Base-by-base conservation (phyloP, 2,113 vertebrate genomes). In the Zapus hudsonius region DNA sequence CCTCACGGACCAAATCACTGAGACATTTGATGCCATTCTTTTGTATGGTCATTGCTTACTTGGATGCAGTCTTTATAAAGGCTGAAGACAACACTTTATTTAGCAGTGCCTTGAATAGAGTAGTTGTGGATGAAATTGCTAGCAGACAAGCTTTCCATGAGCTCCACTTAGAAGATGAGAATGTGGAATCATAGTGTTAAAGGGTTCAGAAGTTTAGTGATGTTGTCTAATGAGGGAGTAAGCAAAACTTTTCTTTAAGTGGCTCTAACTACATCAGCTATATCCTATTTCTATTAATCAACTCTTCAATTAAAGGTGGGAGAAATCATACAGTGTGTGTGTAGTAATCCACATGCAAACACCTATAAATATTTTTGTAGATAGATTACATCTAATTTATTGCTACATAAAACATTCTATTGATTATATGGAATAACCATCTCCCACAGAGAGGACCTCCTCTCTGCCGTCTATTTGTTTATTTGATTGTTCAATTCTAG, bases 1-100 rank as follows among this genome's bases (percentile, higher is more conserved):
- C 74, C 66, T 87, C 38, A n/a, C 70, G 55, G 81, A 73, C 22
- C 80, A 89, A 80, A 87, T 91, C 70, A 59, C 25, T n/a, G 84
- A 80, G 84, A 83, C 36, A 80, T n/a, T 69, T 36, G 29, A 75
- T 76, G 55, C 73, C 31, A 36, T 40, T 22, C 25, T 93, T 91
- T 89, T 44, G 70, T 74, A 29, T 44, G 40, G 66, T 61, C 47
- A 42, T 59, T 33, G 52, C 75, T 92, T 93, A 55, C 87, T 87
- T 91, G 67, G 29, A 64, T 76, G n/a, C 61, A 59, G 2, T 31
- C 29, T 33, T 80, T 69, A 57, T 40, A 74, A 27, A 64, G 27
- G 33, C 75, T 86, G 40, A 31, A 38, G 31, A 81, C 19, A 74
- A 69, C 0, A 36, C 78, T 3, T 31, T 93, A 69, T 47, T 31